Percentiles rank a stretch among this genome's conserved stretches.
These are phyloP conservation scores for Carapus acus DNA, from an alignment of 2,797 vertebrate genomes.

Conservation along the genomic window DNA sequence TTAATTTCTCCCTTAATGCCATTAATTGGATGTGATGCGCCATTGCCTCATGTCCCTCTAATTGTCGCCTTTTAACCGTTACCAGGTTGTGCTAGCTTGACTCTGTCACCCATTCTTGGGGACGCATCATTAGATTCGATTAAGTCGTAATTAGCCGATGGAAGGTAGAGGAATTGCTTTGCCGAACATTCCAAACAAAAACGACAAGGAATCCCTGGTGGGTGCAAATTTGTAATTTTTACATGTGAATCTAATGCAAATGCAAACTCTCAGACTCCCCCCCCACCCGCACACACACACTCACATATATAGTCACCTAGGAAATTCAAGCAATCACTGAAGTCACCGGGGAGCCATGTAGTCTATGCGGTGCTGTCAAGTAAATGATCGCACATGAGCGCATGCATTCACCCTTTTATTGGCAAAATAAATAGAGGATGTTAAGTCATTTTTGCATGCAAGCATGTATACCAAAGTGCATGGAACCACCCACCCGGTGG, in stretches of 20 bases:
- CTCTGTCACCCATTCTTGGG: conserved; percentile 44
- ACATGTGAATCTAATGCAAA: conserved; percentile 4
- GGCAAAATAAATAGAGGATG: conserved; percentile 65
- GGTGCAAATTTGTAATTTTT: conserved; percentile 7
- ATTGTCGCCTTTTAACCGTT: conserved; percentile 42
- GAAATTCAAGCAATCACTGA: conserved; percentile 51
- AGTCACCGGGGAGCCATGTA: conserved; percentile 48
- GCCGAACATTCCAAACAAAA: conserved; percentile 9
- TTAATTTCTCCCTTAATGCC: conserved; percentile 63
- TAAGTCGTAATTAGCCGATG: conserved; percentile 44
- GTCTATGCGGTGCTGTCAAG: conserved; percentile 52
- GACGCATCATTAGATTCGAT: conserved; percentile 47
- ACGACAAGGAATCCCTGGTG: not conserved
- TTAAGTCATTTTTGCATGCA: conserved; percentile 57
- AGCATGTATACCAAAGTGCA: conserved; percentile 37
- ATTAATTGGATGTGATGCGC: conserved; percentile 72
- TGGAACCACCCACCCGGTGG: conserved; percentile 21
- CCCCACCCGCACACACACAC: no score
- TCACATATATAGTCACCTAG: conserved; percentile 39
- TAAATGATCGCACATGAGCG: conserved; percentile 66
- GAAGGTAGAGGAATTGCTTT: conserved; percentile 26
- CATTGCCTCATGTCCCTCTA: conserved; percentile 60
- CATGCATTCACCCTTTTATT: conserved; percentile 57
- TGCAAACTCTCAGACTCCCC: conserved; percentile 23
- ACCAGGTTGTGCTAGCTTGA: conserved; percentile 44